A percentile compares a stretch with the other conserved stretches of the same genome.
These are phyloP conservation scores for Ceyx erithaca DNA, from an alignment of 2,797 vertebrate genomes.

Conservation along the genomic window DNA sequence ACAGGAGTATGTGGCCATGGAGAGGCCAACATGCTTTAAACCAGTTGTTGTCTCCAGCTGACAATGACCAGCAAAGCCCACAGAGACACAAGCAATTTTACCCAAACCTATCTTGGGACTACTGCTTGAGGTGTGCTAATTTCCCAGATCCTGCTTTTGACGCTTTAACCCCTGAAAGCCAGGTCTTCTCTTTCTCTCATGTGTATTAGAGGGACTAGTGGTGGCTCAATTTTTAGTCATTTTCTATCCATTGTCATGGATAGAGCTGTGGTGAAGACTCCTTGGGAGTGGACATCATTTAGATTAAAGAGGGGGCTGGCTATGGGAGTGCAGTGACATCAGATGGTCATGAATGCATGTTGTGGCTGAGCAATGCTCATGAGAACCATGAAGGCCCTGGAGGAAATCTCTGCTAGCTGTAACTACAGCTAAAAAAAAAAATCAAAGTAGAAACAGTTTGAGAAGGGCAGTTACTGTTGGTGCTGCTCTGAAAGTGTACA, in stretches of 20 bases:
- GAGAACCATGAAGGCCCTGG: neutral
- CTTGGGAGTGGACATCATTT: neutral
- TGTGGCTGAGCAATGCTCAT: neutral
- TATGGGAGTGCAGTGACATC: neutral
- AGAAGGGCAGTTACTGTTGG: neutral
- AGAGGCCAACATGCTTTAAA: slow-evolving; percentile 38
- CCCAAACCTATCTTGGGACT: neutral
- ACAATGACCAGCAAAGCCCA: slow-evolving; percentile 39
- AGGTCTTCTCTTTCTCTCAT: neutral
- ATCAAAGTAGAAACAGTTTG: neutral
- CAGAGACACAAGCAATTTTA: neutral
- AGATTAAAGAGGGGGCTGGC: neutral
- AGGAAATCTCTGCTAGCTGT: neutral
- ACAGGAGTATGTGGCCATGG: neutral
- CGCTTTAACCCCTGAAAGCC: neutral
- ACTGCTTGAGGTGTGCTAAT: neutral
- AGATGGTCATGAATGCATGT: neutral
- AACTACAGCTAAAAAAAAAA: neutral
- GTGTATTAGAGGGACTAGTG: neutral
- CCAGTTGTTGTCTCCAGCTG: slow-evolving; percentile 18
- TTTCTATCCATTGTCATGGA: neutral
- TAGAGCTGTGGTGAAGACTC: neutral
- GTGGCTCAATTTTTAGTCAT: neutral
- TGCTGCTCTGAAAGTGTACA: neutral
- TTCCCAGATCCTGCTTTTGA: neutral